Percentiles rank a stretch among this genome's conserved stretches.
Evolutionary conservation across 2,113 vertebrate genomes (phyloP).

Genomic region (Halcyon senegalensis): DNA sequence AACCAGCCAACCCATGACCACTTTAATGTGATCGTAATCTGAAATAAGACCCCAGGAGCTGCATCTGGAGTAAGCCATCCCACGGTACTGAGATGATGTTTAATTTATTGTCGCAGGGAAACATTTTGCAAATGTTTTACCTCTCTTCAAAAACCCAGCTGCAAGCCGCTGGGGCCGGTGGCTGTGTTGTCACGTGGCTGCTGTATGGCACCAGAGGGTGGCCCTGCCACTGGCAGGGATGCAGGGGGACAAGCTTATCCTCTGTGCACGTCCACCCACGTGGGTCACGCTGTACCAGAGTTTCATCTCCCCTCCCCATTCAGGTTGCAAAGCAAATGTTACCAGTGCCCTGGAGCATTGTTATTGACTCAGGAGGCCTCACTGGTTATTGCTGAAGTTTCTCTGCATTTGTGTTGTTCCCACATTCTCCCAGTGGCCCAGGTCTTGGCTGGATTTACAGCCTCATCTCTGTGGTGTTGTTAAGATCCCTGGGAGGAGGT

Average conservation of each 20-base stretch:
- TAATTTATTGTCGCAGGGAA: background rate
- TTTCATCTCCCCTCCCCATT: background rate
- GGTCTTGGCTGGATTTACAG: background rate
- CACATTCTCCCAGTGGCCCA: background rate
- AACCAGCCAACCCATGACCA: background rate
- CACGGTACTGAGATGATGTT: background rate
- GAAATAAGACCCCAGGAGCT: background rate
- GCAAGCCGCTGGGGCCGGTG: background rate
- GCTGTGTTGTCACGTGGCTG: background rate
- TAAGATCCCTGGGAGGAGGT: background rate
- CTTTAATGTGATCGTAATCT: conserved; percentile 4
- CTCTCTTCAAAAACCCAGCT: background rate
- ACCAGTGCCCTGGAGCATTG: background rate
- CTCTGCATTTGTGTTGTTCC: background rate
- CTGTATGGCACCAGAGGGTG: background rate
- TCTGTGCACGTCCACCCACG: rapidly evolving
- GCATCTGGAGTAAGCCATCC: background rate
- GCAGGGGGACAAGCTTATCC: background rate
- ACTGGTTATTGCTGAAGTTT: background rate
- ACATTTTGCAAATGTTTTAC: background rate
- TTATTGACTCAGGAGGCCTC: background rate
- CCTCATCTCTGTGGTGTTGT: rapidly evolving
- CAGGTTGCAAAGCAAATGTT: background rate
- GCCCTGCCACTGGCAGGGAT: background rate
- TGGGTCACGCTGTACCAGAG: background rate